Base-by-base conservation (phyloP, 2,113 vertebrate genomes). In the Noturus placidus region DNA sequence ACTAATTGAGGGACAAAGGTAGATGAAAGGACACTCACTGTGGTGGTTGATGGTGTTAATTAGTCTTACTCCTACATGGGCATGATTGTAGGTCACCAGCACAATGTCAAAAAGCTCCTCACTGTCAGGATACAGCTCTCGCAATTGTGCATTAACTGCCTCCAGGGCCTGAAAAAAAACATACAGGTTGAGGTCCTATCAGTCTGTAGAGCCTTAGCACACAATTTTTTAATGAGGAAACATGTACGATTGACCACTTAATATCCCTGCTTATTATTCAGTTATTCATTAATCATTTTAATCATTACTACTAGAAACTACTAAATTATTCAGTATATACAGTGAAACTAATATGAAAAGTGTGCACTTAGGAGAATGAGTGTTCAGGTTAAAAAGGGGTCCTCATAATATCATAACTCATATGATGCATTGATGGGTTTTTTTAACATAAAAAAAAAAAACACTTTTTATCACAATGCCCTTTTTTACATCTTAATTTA, bases 31-130 rank as follows among this genome's bases (percentile, higher is more conserved):
- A 65, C 46, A 88, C 97, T 96, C 79, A 99, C 98, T 98, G 5
- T 99, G 97, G 90, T 99, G 95, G 92, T 99, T 99, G 95, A 99
- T 99, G 93, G 97, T 99, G 95, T 99, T 99, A 95, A 99, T 99
- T 86, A 99, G 92, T 8, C 98, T 96, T 79, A 99, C 95, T 8
- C 98, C 98, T 0, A 99, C 98, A 63, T 99, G 97, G 0, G 98
- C 98, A 0, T 99, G 98, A 94, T 99, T 98, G 94, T 99, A 99
- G 87, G 98, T 99, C 93, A 99, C 96, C 38, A 99, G 94, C 79
- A 99, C 97, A 0, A 99, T 97, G 91, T 99, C 98, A 0, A 99
- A 99, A 87, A 99, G 91, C 54, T 99, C 97, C 85, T 99, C 98
- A 0, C 97, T 98, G 6, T 97, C 95, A 0, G 98, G 98, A 91